These are phyloP conservation scores for Cataglyphis rosenhaueri DNA, from an alignment of 2,888 invertebrate species.

Conservation along the genomic window DNA sequence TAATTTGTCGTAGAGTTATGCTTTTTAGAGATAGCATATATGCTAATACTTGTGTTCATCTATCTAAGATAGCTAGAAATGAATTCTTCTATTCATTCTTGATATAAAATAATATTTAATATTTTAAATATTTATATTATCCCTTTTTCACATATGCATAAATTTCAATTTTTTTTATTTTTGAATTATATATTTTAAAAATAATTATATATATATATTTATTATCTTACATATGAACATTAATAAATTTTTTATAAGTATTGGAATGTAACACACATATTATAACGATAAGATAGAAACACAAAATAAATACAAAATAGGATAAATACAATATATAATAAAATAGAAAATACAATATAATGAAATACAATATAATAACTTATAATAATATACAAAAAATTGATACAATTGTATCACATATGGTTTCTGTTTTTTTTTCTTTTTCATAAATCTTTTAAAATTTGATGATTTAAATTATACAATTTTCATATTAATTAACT, in stretches of 20 bases:
- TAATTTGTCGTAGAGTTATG: background rate
- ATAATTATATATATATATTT: background rate
- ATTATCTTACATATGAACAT: background rate
- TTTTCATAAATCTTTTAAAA: background rate
- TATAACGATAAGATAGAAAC: background rate
- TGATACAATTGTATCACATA: background rate
- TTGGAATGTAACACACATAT: background rate
- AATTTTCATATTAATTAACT: slow-evolving; percentile 2
- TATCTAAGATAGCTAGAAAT: background rate
- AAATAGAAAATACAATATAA: background rate
- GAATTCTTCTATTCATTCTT: background rate
- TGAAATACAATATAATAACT: background rate
- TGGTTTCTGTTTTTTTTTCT: background rate
- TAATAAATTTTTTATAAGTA: background rate
- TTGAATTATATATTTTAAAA: background rate
- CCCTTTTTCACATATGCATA: background rate
- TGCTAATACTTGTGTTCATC: background rate
- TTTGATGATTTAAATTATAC: background rate
- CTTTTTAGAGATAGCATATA: background rate
- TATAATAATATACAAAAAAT: background rate
- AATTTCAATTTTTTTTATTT: background rate
- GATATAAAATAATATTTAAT: background rate
- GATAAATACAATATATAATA: background rate
- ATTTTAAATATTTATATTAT: background rate
- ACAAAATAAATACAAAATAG: background rate